Percentiles rank a stretch among this genome's conserved stretches.
Conservation (phyloP, 2,888 invertebrate species). For the Dynastes grantii region DNA sequence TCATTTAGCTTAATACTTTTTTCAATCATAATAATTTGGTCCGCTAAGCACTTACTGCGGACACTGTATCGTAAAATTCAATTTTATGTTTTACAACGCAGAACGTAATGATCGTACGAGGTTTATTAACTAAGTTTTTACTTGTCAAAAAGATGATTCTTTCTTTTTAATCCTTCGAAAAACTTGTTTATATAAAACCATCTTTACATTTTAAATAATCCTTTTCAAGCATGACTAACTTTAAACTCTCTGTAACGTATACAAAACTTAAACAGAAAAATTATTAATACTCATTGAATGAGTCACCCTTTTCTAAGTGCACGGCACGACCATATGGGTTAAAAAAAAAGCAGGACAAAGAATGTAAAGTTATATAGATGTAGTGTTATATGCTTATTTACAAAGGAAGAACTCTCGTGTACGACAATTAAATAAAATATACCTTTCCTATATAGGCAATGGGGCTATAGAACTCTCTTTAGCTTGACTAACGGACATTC, state of each 20-base stretch:
- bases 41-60: conserved; percentile 28
- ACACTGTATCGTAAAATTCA: conserved; percentile 40
- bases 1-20: conserved; percentile 52
- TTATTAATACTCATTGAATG: conserved; percentile 39
- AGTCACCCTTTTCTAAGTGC: conserved; percentile 26
- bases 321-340: conserved; percentile 10
- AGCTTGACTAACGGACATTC: conserved; percentile 23
- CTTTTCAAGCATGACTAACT: conserved; percentile 9
- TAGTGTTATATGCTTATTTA: conserved; percentile 12
- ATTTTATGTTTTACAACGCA: conserved; percentile 34
- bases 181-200: background rate
- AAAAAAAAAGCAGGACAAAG: conserved; percentile 19
- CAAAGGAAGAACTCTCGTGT: conserved; percentile 13
- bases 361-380: conserved; percentile 22
- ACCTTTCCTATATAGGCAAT: conserved; percentile 6
- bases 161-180: background rate
- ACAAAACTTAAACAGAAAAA: background rate
- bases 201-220: background rate
- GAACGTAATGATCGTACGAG: background rate
- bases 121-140: conserved; percentile 5
- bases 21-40: conserved; percentile 50
- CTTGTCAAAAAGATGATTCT: background rate
- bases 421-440: conserved; percentile 19
- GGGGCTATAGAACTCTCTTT: background rate
- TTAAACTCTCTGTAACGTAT: background rate